Evolutionary conservation across 2,888 invertebrate genomes (phyloP).

Genomic region (Hirtodrosophila trivittata): DNA sequence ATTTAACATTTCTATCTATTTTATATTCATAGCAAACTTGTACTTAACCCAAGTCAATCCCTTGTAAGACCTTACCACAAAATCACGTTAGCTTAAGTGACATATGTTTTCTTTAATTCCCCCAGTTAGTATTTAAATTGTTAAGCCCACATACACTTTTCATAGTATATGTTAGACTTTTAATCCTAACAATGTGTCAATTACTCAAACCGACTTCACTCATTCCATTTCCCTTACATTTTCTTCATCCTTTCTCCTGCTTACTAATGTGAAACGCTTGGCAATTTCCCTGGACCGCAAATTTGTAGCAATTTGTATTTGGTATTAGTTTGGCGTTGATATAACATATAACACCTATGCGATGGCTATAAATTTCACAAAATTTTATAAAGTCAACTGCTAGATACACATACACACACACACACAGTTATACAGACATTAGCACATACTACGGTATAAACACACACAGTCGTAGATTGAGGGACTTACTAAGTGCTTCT

Average conservation of each 20-base stretch:
- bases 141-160: slow-evolving; percentile 25
- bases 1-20: too few relatives aligned
- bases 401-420: slow-evolving; percentile 28
- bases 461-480: slow-evolving; percentile 1
- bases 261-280: slow-evolving; percentile 7
- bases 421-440: not conserved
- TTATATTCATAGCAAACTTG: too few relatives aligned
- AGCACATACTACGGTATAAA: slow-evolving; percentile 1
- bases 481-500: slow-evolving; percentile 66
- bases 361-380: slow-evolving; percentile 69
- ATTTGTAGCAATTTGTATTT: slow-evolving; percentile 73
- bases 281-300: slow-evolving; percentile 48
- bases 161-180: slow-evolving; percentile 17
- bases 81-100: slow-evolving; percentile 18
- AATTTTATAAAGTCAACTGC: slow-evolving; percentile 76
- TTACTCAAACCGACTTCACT: slow-evolving; percentile 23
- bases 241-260: not conserved
- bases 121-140: slow-evolving; percentile 20
- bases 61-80: not conserved
- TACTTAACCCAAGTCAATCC: too few relatives aligned
- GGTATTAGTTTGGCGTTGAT: slow-evolving; percentile 68
- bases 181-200: slow-evolving; percentile 53
- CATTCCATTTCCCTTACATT: too few relatives aligned
- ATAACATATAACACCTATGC: slow-evolving; percentile 65
- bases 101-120: slow-evolving; percentile 22